Base-by-base conservation (phyloP, 2,113 vertebrate genomes). In the Strix uralensis region DNA sequence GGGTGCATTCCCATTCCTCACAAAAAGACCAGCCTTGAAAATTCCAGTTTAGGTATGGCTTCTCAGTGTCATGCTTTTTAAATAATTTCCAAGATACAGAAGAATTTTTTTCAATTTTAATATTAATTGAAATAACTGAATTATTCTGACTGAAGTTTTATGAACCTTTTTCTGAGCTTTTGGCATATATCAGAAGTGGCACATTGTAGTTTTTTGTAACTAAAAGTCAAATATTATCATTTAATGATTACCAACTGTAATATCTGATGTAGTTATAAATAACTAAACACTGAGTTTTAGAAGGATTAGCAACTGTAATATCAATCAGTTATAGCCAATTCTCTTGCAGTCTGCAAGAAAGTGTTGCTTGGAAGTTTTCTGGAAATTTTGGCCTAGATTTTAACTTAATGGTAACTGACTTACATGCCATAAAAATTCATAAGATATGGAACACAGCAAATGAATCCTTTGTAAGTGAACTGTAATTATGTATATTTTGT, bases 401-500 rank as follows among this genome's bases (percentile, higher is more conserved):
- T 95, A 82, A 78, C 63, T 86, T 86, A 72, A 81, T 58, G 42
- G 19, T 42, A 74, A 63, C 62, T 73, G 81, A 92, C 30, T 94
- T 94, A 66, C 1, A 0, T 82, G 87, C 80, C 90, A 70, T 83
- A 94, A 95, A 92, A 83, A 86, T 83, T 95, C 55, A 88, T 83
- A 95, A 88, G 91, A 61, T 91, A 81, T 62, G 74, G 81, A 91
- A 71, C 40, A 62, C 25, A 86, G 47, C 30, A 88, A 96, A 81
- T 59, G 42, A 93, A 90, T 94, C 47, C 54, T 93, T 85, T 95
- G 84, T 91, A 95, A 95, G 85, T 89, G 87, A 96, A 92, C 92
- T 88, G 72, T 96, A 90, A 96, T 95, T 97, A 96, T 85, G 73
- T 88, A 27, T 93, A 89, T 96, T 98, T 95, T 96, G 83, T 92